Evolutionary conservation across 2,888 invertebrate species (phyloP).

Genomic region (Harpalus rubripes): DNA sequence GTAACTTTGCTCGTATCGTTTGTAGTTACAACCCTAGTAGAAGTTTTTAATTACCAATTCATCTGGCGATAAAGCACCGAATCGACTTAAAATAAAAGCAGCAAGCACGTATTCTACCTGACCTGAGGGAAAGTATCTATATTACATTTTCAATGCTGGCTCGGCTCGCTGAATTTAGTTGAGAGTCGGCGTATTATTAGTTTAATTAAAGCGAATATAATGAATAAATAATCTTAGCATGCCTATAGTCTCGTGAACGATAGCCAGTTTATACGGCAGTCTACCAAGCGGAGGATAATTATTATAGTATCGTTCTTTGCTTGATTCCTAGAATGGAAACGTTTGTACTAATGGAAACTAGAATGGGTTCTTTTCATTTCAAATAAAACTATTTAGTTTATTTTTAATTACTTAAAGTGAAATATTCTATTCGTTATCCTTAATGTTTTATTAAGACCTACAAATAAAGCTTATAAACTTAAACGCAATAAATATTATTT

Average conservation of each 20-base stretch:
- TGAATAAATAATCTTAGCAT: slow-evolving; percentile 37
- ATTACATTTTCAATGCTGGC: slow-evolving; percentile 6
- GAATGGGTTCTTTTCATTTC: background rate
- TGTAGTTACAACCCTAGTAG: slow-evolving; percentile 11
- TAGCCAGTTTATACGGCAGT: slow-evolving; percentile 21
- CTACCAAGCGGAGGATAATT: background rate
- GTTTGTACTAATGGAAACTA: background rate
- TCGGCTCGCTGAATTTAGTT: background rate
- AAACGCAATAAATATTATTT: too few species aligned
- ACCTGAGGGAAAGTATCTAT: slow-evolving; percentile 11
- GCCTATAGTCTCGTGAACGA: slow-evolving; percentile 13
- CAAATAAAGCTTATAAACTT: too few species aligned
- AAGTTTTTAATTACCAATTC: slow-evolving; percentile 42
- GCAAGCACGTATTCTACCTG: background rate
- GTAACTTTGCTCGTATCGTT: slow-evolving; percentile 17
- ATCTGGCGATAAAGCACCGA: slow-evolving; percentile 25
- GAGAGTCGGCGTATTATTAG: slow-evolving; percentile 12
- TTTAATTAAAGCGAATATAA: slow-evolving; percentile 42
- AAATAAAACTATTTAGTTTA: too few species aligned
- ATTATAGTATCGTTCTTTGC: background rate
- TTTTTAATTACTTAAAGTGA: too few species aligned
- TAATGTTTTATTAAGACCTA: too few species aligned
- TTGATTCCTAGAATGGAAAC: background rate
- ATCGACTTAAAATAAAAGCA: slow-evolving; percentile 44
- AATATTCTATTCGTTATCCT: too few species aligned